Conservation (phyloP, 2,888 invertebrate species). For the Megaustenia siamemsis region DNA sequence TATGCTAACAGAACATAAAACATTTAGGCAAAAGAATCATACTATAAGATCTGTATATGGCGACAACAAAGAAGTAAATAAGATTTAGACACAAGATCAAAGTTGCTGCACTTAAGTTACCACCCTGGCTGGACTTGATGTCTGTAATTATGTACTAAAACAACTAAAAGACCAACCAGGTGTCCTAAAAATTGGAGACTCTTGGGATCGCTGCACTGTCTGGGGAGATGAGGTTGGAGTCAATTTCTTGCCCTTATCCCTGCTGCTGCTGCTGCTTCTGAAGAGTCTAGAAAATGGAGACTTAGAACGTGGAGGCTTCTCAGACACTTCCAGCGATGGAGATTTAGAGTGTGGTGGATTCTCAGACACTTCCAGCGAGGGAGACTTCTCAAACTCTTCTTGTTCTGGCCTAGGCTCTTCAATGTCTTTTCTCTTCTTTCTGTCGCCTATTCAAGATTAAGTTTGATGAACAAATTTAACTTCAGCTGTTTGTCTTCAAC, state of each 20-base stretch:
- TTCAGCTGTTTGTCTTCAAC: background rate
- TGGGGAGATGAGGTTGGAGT: slow-evolving; percentile 19
- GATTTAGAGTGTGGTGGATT: slow-evolving; percentile 94
- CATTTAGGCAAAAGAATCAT: too few relatives aligned
- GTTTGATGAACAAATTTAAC: slow-evolving; percentile 24
- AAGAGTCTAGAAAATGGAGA: slow-evolving; percentile 88
- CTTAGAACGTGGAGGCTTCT: slow-evolving; percentile 93
- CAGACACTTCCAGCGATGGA: slow-evolving; percentile 84
- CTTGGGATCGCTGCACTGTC: background rate
- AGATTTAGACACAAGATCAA: too few relatives aligned
- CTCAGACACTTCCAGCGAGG: slow-evolving; percentile 82
- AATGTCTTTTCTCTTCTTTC: slow-evolving; percentile 13
- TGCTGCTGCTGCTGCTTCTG: slow-evolving; percentile 70
- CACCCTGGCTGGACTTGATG: background rate
- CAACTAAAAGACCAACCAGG: slow-evolving; percentile 47
- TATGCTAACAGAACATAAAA: too few relatives aligned
- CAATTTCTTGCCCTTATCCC: slow-evolving; percentile 47
- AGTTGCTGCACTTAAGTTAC: background rate
- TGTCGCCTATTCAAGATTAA: slow-evolving; percentile 42
- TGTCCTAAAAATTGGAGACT: slow-evolving; percentile 20
- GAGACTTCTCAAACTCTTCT: too few relatives aligned
- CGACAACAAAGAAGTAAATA: too few relatives aligned
- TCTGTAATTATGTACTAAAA: background rate
- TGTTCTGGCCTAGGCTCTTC: slow-evolving; percentile 20
- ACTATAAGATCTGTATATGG: too few relatives aligned